A percentile compares a stretch with the other conserved stretches of the same genome.
Evolutionary conservation across 1,140 invertebrate genomes (phyloP).

Genomic region (Aphelinus certus): DNA sequence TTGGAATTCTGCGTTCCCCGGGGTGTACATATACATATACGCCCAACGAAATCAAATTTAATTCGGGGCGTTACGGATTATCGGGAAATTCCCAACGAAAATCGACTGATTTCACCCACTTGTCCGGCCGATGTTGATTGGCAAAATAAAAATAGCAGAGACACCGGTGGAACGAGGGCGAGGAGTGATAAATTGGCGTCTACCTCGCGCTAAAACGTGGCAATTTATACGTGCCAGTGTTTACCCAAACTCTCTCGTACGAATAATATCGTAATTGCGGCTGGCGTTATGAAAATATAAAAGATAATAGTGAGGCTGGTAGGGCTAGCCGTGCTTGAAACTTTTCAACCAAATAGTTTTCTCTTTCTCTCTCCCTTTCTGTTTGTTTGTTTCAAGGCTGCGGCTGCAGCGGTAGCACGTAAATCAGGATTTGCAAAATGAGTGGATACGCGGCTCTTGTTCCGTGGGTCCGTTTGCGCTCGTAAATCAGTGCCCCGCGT

Average conservation of each 20-base stretch:
- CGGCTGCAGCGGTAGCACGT: conserved; percentile 11
- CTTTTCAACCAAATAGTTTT: conserved; percentile 1
- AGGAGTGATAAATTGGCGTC: conserved; percentile 26
- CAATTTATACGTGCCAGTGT: conserved; percentile 20
- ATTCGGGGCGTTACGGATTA: too few species aligned
- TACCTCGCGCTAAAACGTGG: neutral
- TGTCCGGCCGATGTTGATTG: neutral
- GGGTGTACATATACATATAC: too few species aligned
- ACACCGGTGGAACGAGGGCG: neutral
- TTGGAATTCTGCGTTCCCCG: too few species aligned
- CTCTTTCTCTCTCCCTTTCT: neutral
- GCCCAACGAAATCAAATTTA: too few species aligned
- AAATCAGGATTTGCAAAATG: conserved; percentile 40
- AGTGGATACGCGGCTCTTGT: conserved; percentile 26
- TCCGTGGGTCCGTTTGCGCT: neutral
- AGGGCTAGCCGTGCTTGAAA: neutral
- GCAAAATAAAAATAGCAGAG: conserved; percentile 1
- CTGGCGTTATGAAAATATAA: conserved; percentile 9
- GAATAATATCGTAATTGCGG: conserved; percentile 29
- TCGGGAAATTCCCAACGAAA: too few species aligned
- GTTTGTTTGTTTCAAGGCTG: conserved; percentile 13
- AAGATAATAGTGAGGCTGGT: neutral
- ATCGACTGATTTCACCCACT: too few species aligned
- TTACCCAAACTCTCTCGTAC: neutral
- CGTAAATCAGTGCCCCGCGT: conserved; percentile 29